Base-by-base conservation (phyloP, 2,113 vertebrate species). In the Zosterops lateralis region DNA sequence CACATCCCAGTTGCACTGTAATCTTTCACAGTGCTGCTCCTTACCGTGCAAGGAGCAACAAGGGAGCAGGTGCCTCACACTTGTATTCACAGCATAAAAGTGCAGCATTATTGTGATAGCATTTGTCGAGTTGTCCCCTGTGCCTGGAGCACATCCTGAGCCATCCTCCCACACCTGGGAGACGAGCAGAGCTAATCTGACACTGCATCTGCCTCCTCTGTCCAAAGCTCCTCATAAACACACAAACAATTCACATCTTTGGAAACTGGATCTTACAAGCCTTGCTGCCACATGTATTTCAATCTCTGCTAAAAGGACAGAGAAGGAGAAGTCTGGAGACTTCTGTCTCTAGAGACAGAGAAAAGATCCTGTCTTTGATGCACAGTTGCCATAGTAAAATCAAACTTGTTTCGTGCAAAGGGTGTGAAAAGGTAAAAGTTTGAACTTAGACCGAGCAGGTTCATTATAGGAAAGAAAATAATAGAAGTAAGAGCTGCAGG, bases 281-380 rank as follows among this genome's bases (percentile, higher is more conserved):
- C 34, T 36, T 7, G 5, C 40, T 85, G 57, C 50, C 61, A 28
- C 26, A 24, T 28, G 9, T 14, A 51, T 67, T 38, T 62, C 54
- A 36, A 8, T 66, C 25, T 75, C 76, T 79, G 56, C 71, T 77
- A 72, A 73, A 68, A 84, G 89, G 50, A 90, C 31, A 62, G 40
- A 58, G 65, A 96, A 96, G 36, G 29, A 91, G 64, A 65, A 74
- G 31, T 12, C 45, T 74, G 47, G 36, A 58, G 53, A 21, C 4
- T 51, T 76, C 53, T 44, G 2, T 51, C 53, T 50, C 72, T 22
- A 28, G 44, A 36, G 62, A 67, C 17, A 44, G 32, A 75, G 20
- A 62, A 86, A 93, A 44, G 34, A 84, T 92, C 95, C 82, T 95
- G 97, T 97, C 97, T 98, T 97, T 98, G 97, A 89, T 19, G 84